phyloP scores from a whole-genome alignment of 2,797 vertebrate species.

The Anas capensis region DNA sequence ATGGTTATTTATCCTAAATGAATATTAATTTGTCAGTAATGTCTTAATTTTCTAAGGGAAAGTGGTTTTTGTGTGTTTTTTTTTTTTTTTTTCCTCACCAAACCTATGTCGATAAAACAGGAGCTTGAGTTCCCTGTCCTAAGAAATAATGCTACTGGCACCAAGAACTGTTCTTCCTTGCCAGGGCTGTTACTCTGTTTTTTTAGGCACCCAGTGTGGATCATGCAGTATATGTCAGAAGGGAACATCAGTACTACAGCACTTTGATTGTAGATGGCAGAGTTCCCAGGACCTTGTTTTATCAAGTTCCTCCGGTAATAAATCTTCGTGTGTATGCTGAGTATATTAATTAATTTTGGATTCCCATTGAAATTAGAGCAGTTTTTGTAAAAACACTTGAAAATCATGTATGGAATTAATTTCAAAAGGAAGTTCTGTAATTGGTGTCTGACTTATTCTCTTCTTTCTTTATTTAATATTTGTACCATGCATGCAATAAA shows the following conservation, averaged over 20 bases:
- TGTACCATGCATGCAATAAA: conserved; percentile 6
- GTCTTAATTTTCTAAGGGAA: background rate
- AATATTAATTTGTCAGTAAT: background rate
- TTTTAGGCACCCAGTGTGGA: background rate
- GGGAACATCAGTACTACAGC: background rate
- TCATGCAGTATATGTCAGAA: background rate
- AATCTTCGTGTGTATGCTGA: background rate
- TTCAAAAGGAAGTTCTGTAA: background rate
- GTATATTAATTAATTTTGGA: background rate
- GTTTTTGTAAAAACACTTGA: background rate
- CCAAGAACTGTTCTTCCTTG: background rate
- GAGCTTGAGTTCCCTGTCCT: background rate
- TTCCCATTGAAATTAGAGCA: background rate
- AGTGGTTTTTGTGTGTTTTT: no score
- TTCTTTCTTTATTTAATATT: conserved; percentile 4
- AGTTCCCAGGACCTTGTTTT: background rate
- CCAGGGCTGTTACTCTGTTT: background rate
- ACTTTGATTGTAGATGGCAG: background rate
- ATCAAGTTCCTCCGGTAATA: background rate
- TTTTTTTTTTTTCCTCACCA: background rate
- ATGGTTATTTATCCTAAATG: background rate
- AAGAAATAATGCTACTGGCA: background rate
- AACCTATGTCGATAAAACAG: background rate
- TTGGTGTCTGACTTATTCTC: background rate
- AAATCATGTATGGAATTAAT: background rate